Conservation (phyloP, 1,140 invertebrate genomes). For the Drosophila baimaii region DNA sequence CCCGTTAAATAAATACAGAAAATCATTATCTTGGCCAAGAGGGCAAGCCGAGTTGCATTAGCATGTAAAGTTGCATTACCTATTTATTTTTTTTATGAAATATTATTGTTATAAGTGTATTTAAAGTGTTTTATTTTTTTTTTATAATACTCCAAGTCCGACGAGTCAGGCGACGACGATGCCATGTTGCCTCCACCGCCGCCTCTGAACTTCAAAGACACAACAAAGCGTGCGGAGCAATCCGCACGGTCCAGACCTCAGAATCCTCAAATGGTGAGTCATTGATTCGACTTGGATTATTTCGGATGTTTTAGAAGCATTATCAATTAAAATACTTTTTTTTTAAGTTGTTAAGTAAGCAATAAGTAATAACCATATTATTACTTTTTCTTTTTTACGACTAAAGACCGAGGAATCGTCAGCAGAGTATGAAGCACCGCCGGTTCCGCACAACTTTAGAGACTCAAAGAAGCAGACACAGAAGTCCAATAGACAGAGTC, state of each 20-base stretch:
- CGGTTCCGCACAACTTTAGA: neutral
- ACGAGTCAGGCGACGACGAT: neutral
- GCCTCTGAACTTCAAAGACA: too few relatives aligned
- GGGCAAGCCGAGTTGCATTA: too few relatives aligned
- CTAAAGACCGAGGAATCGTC: neutral
- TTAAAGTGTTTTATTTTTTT: neutral
- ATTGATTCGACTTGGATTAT: neutral
- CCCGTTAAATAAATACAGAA: too few relatives aligned
- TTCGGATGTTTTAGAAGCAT: neutral
- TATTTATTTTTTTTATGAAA: neutral
- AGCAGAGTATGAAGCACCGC: neutral
- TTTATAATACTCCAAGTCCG: neutral
- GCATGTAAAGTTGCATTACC: neutral
- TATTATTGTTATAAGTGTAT: neutral
- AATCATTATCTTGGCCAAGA: too few relatives aligned
- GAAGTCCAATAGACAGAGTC: slow-evolving; percentile 22
- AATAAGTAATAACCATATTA: neutral
- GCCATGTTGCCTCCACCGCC: neutral
- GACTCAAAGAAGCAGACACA: neutral
- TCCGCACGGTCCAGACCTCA: neutral
- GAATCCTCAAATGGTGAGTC: neutral
- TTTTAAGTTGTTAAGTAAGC: neutral
- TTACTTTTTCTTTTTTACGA: neutral
- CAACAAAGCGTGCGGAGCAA: neutral
- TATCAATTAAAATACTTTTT: neutral